phyloP scores from a whole-genome alignment of 1,140 invertebrate species.

The Leptinotarsa undecemlineata region DNA sequence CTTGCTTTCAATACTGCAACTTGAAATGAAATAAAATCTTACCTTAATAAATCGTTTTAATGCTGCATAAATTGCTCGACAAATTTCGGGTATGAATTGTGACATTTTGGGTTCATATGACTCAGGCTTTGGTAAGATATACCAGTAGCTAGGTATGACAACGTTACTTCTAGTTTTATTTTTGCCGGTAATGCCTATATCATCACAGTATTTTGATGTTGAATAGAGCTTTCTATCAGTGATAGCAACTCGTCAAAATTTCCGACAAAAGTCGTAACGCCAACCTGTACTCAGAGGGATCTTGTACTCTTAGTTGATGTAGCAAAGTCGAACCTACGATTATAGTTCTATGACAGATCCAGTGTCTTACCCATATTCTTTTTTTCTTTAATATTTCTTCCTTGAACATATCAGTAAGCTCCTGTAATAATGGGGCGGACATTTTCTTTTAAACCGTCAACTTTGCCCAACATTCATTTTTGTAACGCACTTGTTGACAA shows the following conservation, averaged over 20 bases:
- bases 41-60: background rate
- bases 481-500: no score
- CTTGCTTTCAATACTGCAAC: background rate
- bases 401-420: no score
- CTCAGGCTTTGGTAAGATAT: background rate
- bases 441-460: no score
- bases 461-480: no score
- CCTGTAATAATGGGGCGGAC: no score
- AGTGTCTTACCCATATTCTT: no score
- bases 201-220: background rate
- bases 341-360: no score
- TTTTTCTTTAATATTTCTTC: no score
- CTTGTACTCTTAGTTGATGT: no score
- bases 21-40: background rate
- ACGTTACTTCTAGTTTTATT: slow-evolving; percentile 12
- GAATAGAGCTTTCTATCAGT: background rate
- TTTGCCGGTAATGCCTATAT: slow-evolving; percentile 1
- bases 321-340: no score
- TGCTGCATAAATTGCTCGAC: background rate
- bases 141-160: background rate
- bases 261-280: no score
- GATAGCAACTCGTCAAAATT: background rate
- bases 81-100: slow-evolving; percentile 1
- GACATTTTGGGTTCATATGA: background rate
- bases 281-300: no score